Percentiles rank a stretch among this genome's conserved stretches.
These are phyloP conservation scores for Porites evermanni DNA, from an alignment of 92 coral and sea anemone genomes.

Conservation along the genomic window DNA sequence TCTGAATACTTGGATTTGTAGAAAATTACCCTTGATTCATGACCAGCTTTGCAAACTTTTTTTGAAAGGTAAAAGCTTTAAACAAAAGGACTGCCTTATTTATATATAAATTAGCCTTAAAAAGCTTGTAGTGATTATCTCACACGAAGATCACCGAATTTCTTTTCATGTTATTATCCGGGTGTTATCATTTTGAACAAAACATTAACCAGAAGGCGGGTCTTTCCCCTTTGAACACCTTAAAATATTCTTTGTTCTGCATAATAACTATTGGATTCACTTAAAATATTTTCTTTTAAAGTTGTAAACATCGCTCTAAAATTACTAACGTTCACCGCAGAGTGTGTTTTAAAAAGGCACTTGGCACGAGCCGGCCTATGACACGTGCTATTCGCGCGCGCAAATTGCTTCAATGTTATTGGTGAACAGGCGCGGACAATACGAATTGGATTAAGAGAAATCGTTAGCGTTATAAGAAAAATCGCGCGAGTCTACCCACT, in stretches of 20 bases:
- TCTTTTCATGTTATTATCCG: conserved; percentile 29
- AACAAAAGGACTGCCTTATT: neutral
- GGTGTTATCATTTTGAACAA: conserved; percentile 29
- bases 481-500: neutral
- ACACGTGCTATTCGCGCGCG: conserved; percentile 2
- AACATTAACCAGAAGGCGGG: conserved; percentile 18
- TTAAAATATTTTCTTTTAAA: conserved; percentile 8
- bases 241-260: conserved; percentile 34
- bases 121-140: conserved; percentile 30
- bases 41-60: neutral
- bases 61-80: neutral
- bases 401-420: conserved; percentile 18
- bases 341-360: neutral
- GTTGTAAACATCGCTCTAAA: neutral
- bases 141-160: conserved; percentile 2
- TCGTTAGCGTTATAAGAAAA: neutral
- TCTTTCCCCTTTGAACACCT: neutral
- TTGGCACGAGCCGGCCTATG: conserved; percentile 24
- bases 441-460: neutral
- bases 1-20: neutral
- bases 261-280: conserved; percentile 8
- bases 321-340: neutral
- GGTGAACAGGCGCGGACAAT: conserved; percentile 5
- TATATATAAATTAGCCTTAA: neutral
- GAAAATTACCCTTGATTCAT: neutral